Base-by-base conservation (phyloP, 2,797 vertebrate species). In the Philypnodon macrostomus region DNA sequence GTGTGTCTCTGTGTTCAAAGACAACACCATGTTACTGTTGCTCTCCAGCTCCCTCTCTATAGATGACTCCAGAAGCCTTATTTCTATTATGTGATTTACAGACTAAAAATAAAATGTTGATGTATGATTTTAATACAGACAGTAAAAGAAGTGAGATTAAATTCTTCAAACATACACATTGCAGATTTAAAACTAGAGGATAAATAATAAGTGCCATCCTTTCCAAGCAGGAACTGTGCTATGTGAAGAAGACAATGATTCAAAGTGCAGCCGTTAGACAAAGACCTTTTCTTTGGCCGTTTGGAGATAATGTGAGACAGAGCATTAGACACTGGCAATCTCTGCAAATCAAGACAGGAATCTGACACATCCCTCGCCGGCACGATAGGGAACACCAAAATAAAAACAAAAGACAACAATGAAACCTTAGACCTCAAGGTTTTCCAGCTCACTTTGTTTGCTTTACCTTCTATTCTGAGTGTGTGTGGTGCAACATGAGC, bases 391-490 rank as follows among this genome's bases (percentile, higher is more conserved):
- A 60, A 49, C 47, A 65, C 52, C 71, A 57, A 81, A 81, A 79
- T 68, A 66, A 77, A 84, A 80, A 80, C 69, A 80, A 73, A 69
- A 63, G 42, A 73, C 55, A 82, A 85, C 75, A 85, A 84, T 69
- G 75, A 82, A 85, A 84, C 69, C 13, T 63, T 75, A 75, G 75
- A 58, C 79, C 12, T 69, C 31, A 47, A 72, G 67, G 70, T 71
- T 71, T 40, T 64, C 21, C n/a, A 66, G 66, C 63, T 32, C 56
- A 49, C 73, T 70, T 83, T 88, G 85, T 87, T 88, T 87, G 75
- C 54, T 78, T 83, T 82, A 66, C 47, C 45, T 62, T 79, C 84
- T 87, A 85, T 86, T 86, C 83, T 75, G 71, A 82, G 84, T 58
- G 55, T 48, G 55, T 67, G 79, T 31, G 77, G 77, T 75, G 81